Percentiles rank a stretch among this genome's conserved stretches.
These are phyloP conservation scores for Drosophila merina DNA, from an alignment of 2,888 invertebrate species.

Conservation along the genomic window DNA sequence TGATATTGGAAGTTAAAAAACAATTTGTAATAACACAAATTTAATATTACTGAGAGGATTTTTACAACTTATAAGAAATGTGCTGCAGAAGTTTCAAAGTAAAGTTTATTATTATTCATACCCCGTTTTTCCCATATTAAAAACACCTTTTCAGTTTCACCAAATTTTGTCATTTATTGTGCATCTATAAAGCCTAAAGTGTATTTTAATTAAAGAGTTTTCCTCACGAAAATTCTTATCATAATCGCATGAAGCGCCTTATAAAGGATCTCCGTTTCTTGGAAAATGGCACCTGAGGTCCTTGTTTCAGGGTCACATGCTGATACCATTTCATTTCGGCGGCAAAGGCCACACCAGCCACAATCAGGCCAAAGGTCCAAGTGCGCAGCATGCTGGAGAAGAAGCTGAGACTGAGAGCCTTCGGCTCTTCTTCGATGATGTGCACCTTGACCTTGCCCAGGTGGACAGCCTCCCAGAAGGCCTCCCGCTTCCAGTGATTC, in stretches of 20 bases:
- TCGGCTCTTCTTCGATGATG: constrained; percentile 41
- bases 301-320: not conserved
- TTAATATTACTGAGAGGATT: not conserved
- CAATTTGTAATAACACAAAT: not conserved
- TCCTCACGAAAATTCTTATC: not conserved
- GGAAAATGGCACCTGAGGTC: constrained; percentile 1
- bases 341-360: constrained; percentile 60
- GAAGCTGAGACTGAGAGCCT: constrained; percentile 64
- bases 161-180: not conserved
- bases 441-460: constrained; percentile 54
- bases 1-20: not conserved
- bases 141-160: not conserved
- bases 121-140: not conserved
- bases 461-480: constrained; percentile 71
- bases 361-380: constrained; percentile 67
- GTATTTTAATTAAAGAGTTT: not conserved
- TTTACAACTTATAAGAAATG: too few relatives aligned
- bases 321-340: constrained; percentile 66
- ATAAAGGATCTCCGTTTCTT: constrained; percentile 24
- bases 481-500: constrained; percentile 59
- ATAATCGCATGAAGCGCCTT: constrained; percentile 16
- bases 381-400: constrained; percentile 56
- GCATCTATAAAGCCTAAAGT: not conserved
- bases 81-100: too few relatives aligned
- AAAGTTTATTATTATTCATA: too few relatives aligned